Percentiles rank a stretch among this genome's conserved stretches.
phyloP scores from a whole-genome alignment of 2,113 vertebrate species.

The Hipposideros armiger region DNA sequence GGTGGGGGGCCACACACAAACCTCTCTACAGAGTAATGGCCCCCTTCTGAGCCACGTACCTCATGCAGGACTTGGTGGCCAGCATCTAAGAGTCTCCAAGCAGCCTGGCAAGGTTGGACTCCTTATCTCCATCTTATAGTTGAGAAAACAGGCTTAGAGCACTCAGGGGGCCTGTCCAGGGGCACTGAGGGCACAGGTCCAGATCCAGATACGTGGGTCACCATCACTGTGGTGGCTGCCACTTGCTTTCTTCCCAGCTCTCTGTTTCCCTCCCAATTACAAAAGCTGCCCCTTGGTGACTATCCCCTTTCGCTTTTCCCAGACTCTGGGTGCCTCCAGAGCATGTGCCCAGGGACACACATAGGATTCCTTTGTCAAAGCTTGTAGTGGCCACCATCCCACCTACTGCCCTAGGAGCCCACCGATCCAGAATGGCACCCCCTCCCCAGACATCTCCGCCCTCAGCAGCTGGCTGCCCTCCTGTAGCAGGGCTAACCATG shows the following conservation, averaged over 20 bases:
- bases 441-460: not conserved
- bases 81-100: not conserved
- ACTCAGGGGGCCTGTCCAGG: not conserved
- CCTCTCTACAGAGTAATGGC: not conserved
- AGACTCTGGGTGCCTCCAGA: rapidly evolving
- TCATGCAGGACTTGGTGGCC: rapidly evolving
- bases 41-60: too few relatives aligned
- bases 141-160: not conserved
- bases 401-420: not conserved
- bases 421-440: not conserved
- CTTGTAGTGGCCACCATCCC: not conserved
- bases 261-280: not conserved
- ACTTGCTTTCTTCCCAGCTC: not conserved
- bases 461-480: not conserved
- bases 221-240: rapidly evolving
- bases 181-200: not conserved
- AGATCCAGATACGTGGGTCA: not conserved
- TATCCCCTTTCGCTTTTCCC: not conserved
- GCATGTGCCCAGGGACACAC: not conserved
- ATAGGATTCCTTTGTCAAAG: not conserved
- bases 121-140: not conserved
- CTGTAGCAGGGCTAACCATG: rapidly evolving
- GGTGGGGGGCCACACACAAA: too few relatives aligned
- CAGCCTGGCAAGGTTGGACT: not conserved
- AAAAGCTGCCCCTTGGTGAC: not conserved